Evolutionary conservation across 2,888 invertebrate species (phyloP).

Genomic region (Troilus luridus): DNA sequence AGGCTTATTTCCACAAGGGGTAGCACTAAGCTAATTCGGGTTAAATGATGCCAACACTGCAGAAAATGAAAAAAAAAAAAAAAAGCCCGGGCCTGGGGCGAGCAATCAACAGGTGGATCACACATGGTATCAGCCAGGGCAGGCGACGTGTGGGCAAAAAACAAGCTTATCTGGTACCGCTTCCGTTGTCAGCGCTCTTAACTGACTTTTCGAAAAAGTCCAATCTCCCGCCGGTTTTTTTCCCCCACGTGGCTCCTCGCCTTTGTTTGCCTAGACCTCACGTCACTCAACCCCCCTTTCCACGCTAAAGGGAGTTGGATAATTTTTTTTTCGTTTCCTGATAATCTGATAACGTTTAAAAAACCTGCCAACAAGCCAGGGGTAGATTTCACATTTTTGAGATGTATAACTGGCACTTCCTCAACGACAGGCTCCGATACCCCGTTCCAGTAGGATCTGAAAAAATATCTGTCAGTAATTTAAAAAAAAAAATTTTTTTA

Average conservation of each 20-base stretch:
- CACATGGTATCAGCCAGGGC: constrained; percentile 26
- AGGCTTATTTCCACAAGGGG: neutral
- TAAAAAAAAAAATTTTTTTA: too few relatives aligned
- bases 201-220: constrained; percentile 42
- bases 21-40: constrained; percentile 3
- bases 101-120: constrained; percentile 34
- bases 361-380: neutral
- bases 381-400: constrained; percentile 7
- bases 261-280: constrained; percentile 40
- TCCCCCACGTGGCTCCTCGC: neutral
- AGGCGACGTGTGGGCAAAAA: constrained; percentile 41
- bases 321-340: constrained; percentile 19
- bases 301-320: neutral
- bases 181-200: constrained; percentile 44
- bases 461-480: too few relatives aligned
- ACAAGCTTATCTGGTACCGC: constrained; percentile 27
- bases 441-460: too few relatives aligned
- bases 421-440: neutral
- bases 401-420: neutral
- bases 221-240: neutral
- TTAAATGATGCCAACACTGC: constrained; percentile 24
- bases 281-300: constrained; percentile 4
- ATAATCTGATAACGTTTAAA: constrained; percentile 31
- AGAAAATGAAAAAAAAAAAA: neutral
- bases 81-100: neutral